These are phyloP conservation scores for Tupaia tana DNA, from an alignment of 2,113 vertebrate genomes.

Conservation along the genomic window DNA sequence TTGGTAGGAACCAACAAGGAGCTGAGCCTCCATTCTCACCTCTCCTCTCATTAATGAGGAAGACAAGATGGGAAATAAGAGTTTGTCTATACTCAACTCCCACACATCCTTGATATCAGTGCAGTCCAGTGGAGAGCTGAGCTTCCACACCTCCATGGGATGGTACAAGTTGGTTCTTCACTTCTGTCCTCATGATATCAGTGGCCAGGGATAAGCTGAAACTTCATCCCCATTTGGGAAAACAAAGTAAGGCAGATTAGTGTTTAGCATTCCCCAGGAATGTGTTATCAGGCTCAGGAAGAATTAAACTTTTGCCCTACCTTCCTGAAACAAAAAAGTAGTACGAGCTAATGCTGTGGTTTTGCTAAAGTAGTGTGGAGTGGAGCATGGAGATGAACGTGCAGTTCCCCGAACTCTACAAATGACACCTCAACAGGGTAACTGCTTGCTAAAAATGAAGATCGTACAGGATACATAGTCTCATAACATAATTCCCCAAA, in stretches of 20 bases:
- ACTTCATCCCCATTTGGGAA: not conserved
- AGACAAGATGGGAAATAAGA: too few relatives aligned
- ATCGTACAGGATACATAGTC: not conserved
- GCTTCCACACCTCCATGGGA: not conserved
- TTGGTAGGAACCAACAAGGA: not conserved
- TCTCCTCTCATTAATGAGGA: not conserved
- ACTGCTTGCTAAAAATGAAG: not conserved
- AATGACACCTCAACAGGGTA: not conserved
- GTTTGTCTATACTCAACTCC: not conserved
- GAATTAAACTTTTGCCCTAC: not conserved
- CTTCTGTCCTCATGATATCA: not conserved
- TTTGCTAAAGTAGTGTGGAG: not conserved
- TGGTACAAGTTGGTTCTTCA: not conserved
- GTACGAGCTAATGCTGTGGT: not conserved
- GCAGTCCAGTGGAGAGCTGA: not conserved
- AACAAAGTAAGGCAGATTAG: not conserved
- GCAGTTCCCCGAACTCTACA: not conserved
- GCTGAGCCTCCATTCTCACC: too few relatives aligned
- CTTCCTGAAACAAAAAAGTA: not conserved
- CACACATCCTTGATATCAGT: too few relatives aligned
- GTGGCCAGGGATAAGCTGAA: fast-evolving
- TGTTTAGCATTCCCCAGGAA: not conserved
- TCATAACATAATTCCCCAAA: not conserved
- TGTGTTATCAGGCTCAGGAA: too few relatives aligned
- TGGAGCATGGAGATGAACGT: not conserved